A percentile compares a stretch with the other conserved stretches of the same genome.
Evolutionary conservation across 37 sponge, comb jelly and placozoan species (phyloP).

Genomic region (Theonella swinhoei): DNA sequence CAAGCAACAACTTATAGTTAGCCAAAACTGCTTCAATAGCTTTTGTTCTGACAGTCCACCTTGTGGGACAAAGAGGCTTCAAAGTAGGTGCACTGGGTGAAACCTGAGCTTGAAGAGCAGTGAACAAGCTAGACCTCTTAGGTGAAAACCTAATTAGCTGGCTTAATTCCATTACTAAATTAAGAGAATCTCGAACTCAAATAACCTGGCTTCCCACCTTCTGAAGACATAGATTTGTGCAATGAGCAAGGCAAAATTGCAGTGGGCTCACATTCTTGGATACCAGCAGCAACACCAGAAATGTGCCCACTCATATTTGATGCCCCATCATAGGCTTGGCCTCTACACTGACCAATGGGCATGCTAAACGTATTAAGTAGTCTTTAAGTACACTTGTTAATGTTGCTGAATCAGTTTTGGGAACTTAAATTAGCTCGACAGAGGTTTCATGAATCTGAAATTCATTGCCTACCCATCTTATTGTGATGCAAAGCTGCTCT

Average conservation of each 20-base stretch:
- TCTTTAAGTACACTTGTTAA: slow-evolving; percentile 46
- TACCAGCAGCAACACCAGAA: slow-evolving; percentile 55
- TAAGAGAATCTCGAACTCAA: slow-evolving; percentile 39
- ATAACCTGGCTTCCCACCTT: too few relatives aligned
- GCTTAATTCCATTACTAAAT: slow-evolving; percentile 35
- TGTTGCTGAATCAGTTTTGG: too few relatives aligned
- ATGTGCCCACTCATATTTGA: slow-evolving; percentile 53
- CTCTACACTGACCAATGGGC: slow-evolving; percentile 51
- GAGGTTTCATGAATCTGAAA: too few relatives aligned
- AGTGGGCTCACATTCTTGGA: slow-evolving; percentile 30
- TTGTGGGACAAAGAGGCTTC: slow-evolving; percentile 58
- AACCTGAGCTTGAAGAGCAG: slow-evolving; percentile 20
- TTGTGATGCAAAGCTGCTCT: too few relatives aligned
- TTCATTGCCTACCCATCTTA: too few relatives aligned
- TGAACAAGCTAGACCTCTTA: slow-evolving; percentile 32
- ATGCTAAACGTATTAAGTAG: slow-evolving; percentile 11
- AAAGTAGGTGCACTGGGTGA: slow-evolving; percentile 16
- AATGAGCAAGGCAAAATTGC: slow-evolving; percentile 66
- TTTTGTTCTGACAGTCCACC: slow-evolving; percentile 63
- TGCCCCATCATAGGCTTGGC: slow-evolving; percentile 60
- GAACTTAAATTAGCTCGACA: too few relatives aligned
- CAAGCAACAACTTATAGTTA: slow-evolving; percentile 20
- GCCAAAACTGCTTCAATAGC: slow-evolving; percentile 50
- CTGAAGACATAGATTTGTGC: slow-evolving; percentile 51
- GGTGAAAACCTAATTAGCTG: slow-evolving; percentile 57